Conservation (phyloP, 2,888 invertebrate genomes). For the Rhingia campestris region DNA sequence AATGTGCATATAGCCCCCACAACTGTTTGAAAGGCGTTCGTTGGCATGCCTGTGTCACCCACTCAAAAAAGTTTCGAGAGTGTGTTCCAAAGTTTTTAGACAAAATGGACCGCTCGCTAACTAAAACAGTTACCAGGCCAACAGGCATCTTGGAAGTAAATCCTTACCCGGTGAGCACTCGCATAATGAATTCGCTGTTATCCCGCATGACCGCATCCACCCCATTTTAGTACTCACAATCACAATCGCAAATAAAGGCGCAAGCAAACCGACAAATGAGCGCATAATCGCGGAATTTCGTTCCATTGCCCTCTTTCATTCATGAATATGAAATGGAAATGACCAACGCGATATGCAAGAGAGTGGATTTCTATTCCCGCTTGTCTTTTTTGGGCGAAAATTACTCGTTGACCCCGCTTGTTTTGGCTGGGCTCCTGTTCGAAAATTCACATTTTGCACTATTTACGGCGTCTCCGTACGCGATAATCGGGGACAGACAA, state of each 20-base stretch:
- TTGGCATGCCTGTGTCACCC: background rate
- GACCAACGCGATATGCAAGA: slow-evolving; percentile 24
- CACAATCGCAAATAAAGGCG: slow-evolving; percentile 36
- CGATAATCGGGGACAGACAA: slow-evolving; percentile 67
- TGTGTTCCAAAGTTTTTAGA: slow-evolving; percentile 76
- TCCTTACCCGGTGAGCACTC: slow-evolving; percentile 12
- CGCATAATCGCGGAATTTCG: slow-evolving; percentile 44
- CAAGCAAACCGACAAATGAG: slow-evolving; percentile 17
- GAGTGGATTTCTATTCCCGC: slow-evolving; percentile 13
- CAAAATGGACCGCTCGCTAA: slow-evolving; percentile 83
- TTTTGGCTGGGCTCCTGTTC: slow-evolving; percentile 77
- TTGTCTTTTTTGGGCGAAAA: slow-evolving; percentile 9
- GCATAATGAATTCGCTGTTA: slow-evolving; percentile 40
- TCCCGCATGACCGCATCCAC: slow-evolving; percentile 31
- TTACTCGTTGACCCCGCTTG: slow-evolving; percentile 31
- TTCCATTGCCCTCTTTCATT: slow-evolving; percentile 45
- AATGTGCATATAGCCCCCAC: background rate
- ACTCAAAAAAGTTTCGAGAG: background rate
- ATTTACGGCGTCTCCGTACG: slow-evolving; percentile 80
- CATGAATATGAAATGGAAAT: slow-evolving; percentile 57
- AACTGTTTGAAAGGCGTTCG: background rate
- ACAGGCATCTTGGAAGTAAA: slow-evolving; percentile 63
- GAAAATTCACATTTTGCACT: slow-evolving; percentile 81
- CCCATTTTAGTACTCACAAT: slow-evolving; percentile 19
- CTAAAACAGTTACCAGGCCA: slow-evolving; percentile 82